Base-by-base conservation (phyloP, 2,797 vertebrate species). In the Anniella stebbinsi region DNA sequence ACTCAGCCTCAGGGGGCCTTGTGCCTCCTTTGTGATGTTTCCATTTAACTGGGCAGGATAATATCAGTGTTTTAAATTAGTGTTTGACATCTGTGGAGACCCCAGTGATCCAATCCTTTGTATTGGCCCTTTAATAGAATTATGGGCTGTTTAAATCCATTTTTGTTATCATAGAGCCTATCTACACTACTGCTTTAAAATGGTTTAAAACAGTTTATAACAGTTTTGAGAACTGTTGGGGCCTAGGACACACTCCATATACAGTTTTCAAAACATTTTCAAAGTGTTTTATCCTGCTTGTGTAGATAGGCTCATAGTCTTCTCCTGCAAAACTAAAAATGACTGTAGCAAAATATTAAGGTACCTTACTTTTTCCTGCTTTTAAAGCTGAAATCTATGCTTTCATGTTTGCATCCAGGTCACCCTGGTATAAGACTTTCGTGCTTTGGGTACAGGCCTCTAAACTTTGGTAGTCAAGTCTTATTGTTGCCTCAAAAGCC, bases 121-220 rank as follows among this genome's bases (percentile, higher is more conserved):
- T 78, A 25, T 33, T 23, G 60, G 78, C 21, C 12, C 3, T 36
- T 80, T 87, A 36, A 23, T 69, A 70, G 3, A 38, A 28, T 28
- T 69, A n/a, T 69, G 66, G 45, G 41, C 63, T 69, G 15, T 80
- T 87, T 48, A 45, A 86, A 86, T 69, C 25, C 48, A 11, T 85
- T 86, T 57, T 75, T 86, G 48, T 86, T 86, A 51, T 57, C 8
- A n/a, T n/a, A n/a, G n/a, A n/a, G n/a, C n/a, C n/a, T n/a, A n/a
- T n/a, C n/a, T n/a, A n/a, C n/a, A n/a, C n/a, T n/a, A n/a, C n/a
- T n/a, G n/a, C n/a, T n/a, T n/a, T n/a, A n/a, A n/a, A n/a, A n/a
- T n/a, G n/a, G n/a, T n/a, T n/a, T n/a, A n/a, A n/a, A n/a, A n/a
- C n/a, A n/a, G n/a, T n/a, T n/a, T n/a, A n/a, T n/a, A n/a, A n/a